Percentiles rank a stretch among this genome's conserved stretches.
Evolutionary conservation across 1,140 invertebrate genomes (phyloP).

Genomic region (Drosophila grimshawi): DNA sequence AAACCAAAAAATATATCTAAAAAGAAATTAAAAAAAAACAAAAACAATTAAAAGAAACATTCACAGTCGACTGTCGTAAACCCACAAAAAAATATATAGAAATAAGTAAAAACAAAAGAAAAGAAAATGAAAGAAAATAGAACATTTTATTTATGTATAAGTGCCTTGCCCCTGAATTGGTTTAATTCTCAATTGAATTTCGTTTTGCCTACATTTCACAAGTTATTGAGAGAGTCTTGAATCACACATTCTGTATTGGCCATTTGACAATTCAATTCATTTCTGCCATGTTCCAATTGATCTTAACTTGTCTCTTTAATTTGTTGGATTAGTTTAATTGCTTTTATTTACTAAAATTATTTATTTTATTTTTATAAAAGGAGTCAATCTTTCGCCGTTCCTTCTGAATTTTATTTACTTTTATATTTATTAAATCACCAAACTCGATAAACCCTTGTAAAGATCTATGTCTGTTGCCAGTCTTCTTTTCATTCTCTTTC

Average conservation of each 20-base stretch:
- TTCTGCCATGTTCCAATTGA: not conserved
- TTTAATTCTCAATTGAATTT: not conserved
- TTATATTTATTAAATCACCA: too few relatives aligned
- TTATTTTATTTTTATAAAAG: too few relatives aligned
- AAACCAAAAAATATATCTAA: conserved; percentile 25
- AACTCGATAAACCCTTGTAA: too few relatives aligned
- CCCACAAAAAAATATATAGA: not conserved
- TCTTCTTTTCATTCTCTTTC: not conserved
- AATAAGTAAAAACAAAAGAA: conserved; percentile 1
- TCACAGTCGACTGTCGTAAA: conserved; percentile 20
- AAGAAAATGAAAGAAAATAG: not conserved
- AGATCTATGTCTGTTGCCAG: not conserved
- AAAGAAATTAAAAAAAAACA: conserved; percentile 3
- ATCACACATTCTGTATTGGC: too few relatives aligned
- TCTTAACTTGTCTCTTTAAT: not conserved
- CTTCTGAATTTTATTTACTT: too few relatives aligned
- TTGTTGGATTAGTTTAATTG: not conserved
- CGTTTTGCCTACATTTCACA: not conserved
- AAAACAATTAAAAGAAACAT: conserved; percentile 9
- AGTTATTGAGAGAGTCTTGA: not conserved
- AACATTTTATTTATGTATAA: not conserved
- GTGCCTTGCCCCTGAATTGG: not conserved
- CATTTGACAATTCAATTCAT: not conserved
- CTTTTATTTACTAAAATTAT: too few relatives aligned
- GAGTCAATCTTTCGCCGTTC: too few relatives aligned